Percentiles rank a stretch among this genome's conserved stretches.
phyloP scores from a whole-genome alignment of 2,888 invertebrate species.

The Criorhina ranunculi region DNA sequence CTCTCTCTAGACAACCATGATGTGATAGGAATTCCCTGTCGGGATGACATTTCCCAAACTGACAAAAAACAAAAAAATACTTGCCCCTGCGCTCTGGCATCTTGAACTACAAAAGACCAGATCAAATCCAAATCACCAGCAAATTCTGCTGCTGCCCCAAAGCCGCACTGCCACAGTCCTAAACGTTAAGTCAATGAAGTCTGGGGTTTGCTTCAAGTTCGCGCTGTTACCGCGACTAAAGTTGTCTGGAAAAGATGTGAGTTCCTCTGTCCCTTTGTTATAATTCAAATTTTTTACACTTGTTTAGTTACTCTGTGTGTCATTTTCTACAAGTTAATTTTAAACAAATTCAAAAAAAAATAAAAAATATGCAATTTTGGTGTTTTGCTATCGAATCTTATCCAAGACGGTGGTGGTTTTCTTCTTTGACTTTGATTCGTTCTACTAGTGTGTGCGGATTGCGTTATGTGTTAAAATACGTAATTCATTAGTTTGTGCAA shows the following conservation, averaged over 20 bases:
- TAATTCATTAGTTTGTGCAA: conserved; percentile 19
- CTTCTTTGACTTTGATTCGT: conserved; percentile 14
- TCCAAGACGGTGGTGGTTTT: neutral
- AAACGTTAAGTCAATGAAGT: conserved; percentile 84
- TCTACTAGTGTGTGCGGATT: conserved; percentile 16
- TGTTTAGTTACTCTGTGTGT: conserved; percentile 42
- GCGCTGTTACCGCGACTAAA: conserved; percentile 85
- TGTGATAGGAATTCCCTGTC: conserved; percentile 8
- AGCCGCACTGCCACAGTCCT: conserved; percentile 80
- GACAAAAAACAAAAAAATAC: conserved; percentile 4
- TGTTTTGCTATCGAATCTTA: conserved; percentile 2
- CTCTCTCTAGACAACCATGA: neutral
- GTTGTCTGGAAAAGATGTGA: conserved; percentile 85
- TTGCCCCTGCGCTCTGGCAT: conserved; percentile 38
- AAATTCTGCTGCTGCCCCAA: conserved; percentile 50
- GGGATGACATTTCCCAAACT: conserved; percentile 38
- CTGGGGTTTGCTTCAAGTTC: conserved; percentile 84
- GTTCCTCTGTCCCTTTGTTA: conserved; percentile 75
- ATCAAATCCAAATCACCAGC: conserved; percentile 24
- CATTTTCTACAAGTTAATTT: neutral
- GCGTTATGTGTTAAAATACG: conserved; percentile 11
- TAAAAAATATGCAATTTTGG: conserved; percentile 31
- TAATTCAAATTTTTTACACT: conserved; percentile 18
- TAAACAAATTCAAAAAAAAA: neutral
- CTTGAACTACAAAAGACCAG: conserved; percentile 9